Conservation (phyloP, 1,140 invertebrate genomes). For the Piezodorus guildinii region DNA sequence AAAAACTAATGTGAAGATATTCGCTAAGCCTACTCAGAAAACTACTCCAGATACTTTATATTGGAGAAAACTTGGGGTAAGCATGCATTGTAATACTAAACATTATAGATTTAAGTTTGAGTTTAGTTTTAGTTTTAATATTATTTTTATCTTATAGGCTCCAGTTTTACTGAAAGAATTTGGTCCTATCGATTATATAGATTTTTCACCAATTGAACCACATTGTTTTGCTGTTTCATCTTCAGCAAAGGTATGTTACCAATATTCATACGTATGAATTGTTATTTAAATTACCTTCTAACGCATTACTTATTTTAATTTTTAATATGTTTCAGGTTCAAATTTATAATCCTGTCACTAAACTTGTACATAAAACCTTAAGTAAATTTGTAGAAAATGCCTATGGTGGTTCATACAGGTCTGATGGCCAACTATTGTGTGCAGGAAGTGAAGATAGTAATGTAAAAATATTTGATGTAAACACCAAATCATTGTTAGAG, state of each 20-base stretch:
- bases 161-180: conserved; percentile 85
- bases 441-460: conserved; percentile 80
- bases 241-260: conserved; percentile 58
- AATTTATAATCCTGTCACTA: conserved; percentile 81
- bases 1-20: conserved; percentile 59
- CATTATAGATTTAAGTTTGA: conserved; percentile 7
- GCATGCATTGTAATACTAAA: neutral
- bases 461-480: conserved; percentile 79
- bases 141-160: conserved; percentile 47
- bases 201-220: conserved; percentile 77
- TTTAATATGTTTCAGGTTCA: conserved; percentile 46
- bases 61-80: conserved; percentile 67
- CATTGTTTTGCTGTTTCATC: conserved; percentile 84
- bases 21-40: conserved; percentile 49
- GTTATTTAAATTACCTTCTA: neutral
- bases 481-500: conserved; percentile 62
- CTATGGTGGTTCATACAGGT: conserved; percentile 73
- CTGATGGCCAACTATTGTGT: conserved; percentile 72
- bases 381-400: conserved; percentile 76
- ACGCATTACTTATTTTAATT: no score
- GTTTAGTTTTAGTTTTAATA: conserved; percentile 14
- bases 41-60: conserved; percentile 64
- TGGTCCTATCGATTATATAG: conserved; percentile 79
- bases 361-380: conserved; percentile 70
- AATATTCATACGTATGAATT: neutral